Evolutionary conservation across 2,888 invertebrate species (phyloP).

Genomic region (Agrochola lota): DNA sequence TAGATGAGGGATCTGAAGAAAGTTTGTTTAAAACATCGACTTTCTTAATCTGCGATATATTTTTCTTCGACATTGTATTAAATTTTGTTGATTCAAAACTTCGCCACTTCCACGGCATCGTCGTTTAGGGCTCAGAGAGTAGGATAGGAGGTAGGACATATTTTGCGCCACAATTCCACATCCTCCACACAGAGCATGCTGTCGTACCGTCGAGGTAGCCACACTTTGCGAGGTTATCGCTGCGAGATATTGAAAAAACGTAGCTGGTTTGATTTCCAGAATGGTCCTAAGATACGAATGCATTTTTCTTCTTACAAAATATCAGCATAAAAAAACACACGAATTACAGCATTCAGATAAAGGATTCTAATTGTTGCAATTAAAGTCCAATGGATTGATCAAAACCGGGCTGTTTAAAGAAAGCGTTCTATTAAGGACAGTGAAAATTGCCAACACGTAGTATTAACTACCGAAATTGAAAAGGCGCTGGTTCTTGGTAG

Average conservation of each 20-base stretch:
- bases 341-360: background rate
- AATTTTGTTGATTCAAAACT: background rate
- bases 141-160: background rate
- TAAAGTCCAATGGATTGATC: no score
- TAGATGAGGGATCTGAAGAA: background rate
- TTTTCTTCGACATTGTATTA: background rate
- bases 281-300: background rate
- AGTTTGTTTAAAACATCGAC: conserved; percentile 10
- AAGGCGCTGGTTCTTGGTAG: no score
- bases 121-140: background rate
- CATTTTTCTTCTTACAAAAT: background rate
- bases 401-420: no score
- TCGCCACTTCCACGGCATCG: no score
- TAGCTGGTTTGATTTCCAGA: background rate
- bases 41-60: background rate
- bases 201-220: background rate
- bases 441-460: no score
- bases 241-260: background rate
- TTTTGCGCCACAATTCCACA: no score
- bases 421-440: no score
- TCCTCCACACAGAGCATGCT: background rate
- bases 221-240: background rate
- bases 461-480: no score
- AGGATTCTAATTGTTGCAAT: background rate
- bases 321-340: background rate